phyloP scores from a whole-genome alignment of 2,888 invertebrate genomes.

The Drosophila suboccidentalis region DNA sequence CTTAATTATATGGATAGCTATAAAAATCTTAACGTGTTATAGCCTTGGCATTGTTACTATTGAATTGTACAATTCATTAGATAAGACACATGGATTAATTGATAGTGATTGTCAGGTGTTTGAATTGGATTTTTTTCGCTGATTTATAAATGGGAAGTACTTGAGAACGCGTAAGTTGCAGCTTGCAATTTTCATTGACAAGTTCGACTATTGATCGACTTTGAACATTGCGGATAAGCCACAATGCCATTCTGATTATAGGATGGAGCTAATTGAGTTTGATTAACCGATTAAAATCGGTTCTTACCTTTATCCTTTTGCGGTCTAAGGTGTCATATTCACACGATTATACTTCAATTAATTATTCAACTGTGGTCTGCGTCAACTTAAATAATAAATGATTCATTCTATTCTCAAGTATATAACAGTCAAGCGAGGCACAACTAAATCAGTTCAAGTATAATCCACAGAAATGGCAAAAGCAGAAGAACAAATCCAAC shows the following conservation, averaged over 20 bases:
- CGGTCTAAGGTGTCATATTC: not conserved
- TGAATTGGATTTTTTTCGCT: slow-evolving; percentile 10
- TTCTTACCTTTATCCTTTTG: too few relatives aligned
- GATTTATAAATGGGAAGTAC: slow-evolving; percentile 27
- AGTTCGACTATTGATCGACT: slow-evolving; percentile 1
- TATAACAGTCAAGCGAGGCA: not conserved
- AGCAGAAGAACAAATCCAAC: not conserved
- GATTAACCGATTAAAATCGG: slow-evolving; percentile 13
- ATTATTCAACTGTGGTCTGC: slow-evolving; percentile 1
- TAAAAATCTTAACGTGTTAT: slow-evolving; percentile 35
- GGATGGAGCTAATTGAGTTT: slow-evolving; percentile 2
- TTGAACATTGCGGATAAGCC: slow-evolving; percentile 14
- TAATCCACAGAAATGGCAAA: slow-evolving; percentile 3
- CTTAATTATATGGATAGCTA: not conserved
- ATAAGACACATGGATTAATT: slow-evolving; percentile 14
- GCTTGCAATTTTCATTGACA: slow-evolving; percentile 24
- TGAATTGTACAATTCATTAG: not conserved
- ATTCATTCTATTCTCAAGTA: not conserved
- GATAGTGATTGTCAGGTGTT: slow-evolving; percentile 28
- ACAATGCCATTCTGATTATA: slow-evolving; percentile 10
- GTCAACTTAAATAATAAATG: slow-evolving; percentile 18
- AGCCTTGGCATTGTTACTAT: slow-evolving; percentile 36
- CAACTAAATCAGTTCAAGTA: not conserved
- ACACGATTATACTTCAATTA: slow-evolving; percentile 5
- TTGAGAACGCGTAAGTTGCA: slow-evolving; percentile 1